Conservation (phyloP, 2,113 vertebrate species). For the Eptesicus fuscus region DNA sequence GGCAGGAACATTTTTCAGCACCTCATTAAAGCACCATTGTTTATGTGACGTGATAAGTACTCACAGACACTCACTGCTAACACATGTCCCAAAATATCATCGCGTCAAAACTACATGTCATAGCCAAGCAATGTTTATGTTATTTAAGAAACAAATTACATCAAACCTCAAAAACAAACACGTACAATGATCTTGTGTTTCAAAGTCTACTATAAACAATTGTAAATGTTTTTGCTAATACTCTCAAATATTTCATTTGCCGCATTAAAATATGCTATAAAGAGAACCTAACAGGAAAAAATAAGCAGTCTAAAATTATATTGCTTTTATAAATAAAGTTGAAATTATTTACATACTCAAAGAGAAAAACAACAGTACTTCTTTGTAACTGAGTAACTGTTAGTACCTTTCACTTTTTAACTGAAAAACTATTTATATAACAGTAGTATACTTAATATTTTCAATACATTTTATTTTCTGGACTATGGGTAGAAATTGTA, state of each 20-base stretch:
- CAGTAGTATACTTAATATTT: not conserved
- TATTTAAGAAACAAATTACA: not conserved
- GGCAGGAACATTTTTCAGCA: not conserved
- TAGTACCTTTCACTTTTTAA: not conserved
- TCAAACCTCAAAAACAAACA: not conserved
- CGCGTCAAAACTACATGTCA: not conserved
- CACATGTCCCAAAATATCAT: not conserved
- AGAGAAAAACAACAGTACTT: not conserved
- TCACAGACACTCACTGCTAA: not conserved
- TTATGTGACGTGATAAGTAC: not conserved
- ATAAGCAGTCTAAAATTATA: not conserved
- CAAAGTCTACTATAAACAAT: not conserved
- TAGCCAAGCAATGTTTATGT: not conserved
- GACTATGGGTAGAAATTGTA: not conserved
- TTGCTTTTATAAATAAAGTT: not conserved
- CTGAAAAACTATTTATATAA: not conserved
- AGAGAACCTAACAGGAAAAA: not conserved
- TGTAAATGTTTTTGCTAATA: not conserved
- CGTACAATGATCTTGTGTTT: not conserved
- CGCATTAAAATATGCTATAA: not conserved
- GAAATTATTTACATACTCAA: not conserved
- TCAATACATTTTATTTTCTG: not conserved
- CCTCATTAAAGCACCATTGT: constrained; percentile 3
- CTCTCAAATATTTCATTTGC: not conserved
- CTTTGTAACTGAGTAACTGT: not conserved